These are phyloP conservation scores for Tipula lateralis DNA, from an alignment of 2,888 invertebrate species.

Conservation along the genomic window DNA sequence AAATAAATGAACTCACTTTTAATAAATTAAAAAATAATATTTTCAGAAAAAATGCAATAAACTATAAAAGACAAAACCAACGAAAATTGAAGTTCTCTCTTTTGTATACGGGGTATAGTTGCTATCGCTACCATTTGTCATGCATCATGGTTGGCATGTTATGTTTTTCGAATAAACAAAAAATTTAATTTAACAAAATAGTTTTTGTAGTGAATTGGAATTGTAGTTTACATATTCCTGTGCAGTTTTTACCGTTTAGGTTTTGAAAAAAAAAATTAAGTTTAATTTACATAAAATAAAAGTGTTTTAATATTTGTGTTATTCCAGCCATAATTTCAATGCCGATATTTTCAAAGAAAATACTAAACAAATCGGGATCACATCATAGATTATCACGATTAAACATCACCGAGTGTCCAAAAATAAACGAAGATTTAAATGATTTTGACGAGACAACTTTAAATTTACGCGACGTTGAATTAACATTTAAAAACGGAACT, in stretches of 20 bases:
- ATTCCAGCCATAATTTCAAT: slow-evolving; percentile 37
- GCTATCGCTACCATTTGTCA: neutral
- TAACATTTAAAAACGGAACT: slow-evolving; percentile 46
- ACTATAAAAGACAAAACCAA: neutral
- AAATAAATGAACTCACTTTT: neutral
- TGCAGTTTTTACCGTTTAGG: too few relatives aligned
- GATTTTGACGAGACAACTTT: slow-evolving; percentile 44
- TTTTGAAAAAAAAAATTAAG: neutral
- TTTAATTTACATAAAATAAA: neutral
- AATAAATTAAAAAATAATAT: neutral
- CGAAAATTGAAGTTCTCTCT: neutral
- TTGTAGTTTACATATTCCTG: neutral
- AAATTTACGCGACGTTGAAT: slow-evolving; percentile 44
- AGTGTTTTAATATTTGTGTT: neutral
- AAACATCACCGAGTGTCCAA: slow-evolving; percentile 42
- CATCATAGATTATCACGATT: slow-evolving; percentile 42
- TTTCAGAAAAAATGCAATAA: neutral
- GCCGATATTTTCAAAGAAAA: slow-evolving; percentile 45
- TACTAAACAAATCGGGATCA: slow-evolving; percentile 33
- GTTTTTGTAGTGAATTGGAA: neutral
- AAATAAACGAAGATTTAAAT: slow-evolving; percentile 44
- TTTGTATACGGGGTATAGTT: neutral
- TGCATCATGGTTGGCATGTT: neutral
- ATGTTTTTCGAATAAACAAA: neutral
- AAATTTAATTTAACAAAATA: too few relatives aligned